Percentiles rank a stretch among this genome's conserved stretches.
Evolutionary conservation across 2,797 vertebrate species (phyloP).

Genomic region (Columba guinea): DNA sequence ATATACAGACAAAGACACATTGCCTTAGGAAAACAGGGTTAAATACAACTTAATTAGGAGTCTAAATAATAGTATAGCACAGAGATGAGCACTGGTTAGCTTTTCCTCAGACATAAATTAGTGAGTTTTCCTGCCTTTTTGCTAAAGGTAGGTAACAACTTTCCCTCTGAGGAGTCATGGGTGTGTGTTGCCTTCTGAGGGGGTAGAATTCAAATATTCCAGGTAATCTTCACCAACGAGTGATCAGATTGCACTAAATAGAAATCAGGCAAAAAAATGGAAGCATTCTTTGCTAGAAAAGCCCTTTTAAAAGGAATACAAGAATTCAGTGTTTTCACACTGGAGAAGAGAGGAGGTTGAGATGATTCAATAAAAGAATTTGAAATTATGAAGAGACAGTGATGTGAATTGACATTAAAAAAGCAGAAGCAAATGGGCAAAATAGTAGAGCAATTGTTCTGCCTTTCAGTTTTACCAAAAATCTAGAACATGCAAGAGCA

Average conservation of each 20-base stretch:
- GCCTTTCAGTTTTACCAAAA: background rate
- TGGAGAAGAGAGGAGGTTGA: background rate
- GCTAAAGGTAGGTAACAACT: background rate
- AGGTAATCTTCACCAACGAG: background rate
- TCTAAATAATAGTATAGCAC: background rate
- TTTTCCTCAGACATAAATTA: background rate
- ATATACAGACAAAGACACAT: background rate
- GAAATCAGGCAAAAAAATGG: background rate
- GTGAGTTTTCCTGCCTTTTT: background rate
- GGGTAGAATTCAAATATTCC: background rate
- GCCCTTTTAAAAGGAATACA: background rate
- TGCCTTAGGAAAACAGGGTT: background rate
- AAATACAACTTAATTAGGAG: background rate
- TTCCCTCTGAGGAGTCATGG: background rate
- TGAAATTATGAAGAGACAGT: background rate
- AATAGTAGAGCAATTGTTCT: background rate
- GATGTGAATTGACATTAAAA: background rate
- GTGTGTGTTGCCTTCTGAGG: background rate
- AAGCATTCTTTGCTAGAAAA: background rate
- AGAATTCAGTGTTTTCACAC: background rate
- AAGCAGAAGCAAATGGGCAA: background rate
- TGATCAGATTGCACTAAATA: background rate
- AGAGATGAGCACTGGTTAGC: background rate
- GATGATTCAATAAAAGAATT: background rate
- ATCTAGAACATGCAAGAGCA: background rate